Evolutionary conservation across 92 coral and sea anemone species (phyloP).

Genomic region (Ricordea florida): DNA sequence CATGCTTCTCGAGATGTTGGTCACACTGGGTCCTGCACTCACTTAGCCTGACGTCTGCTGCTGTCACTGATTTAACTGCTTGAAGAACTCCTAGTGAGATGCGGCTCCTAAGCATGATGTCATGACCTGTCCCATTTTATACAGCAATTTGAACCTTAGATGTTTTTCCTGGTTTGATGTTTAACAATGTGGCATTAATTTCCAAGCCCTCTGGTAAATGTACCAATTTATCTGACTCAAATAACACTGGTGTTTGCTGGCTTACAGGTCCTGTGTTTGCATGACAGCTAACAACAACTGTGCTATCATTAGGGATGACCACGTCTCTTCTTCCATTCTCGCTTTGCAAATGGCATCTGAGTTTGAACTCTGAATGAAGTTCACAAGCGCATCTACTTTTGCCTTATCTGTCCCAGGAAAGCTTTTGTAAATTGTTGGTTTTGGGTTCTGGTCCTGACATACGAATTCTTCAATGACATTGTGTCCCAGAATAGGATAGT

Average conservation of each 20-base stretch:
- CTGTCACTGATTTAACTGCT: no score
- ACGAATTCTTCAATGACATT: slow-evolving; percentile 41
- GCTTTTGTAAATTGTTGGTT: slow-evolving; percentile 24
- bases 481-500: slow-evolving; percentile 41
- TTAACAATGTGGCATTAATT: slow-evolving; percentile 28
- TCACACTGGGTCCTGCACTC: no score
- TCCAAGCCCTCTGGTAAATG: slow-evolving; percentile 52
- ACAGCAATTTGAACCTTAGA: no score
- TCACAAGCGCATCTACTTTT: slow-evolving; percentile 42
- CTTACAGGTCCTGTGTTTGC: slow-evolving; percentile 29
- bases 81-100: no score
- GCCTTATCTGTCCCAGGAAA: slow-evolving; percentile 40
- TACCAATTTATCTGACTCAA: slow-evolving; percentile 21
- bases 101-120: no score
- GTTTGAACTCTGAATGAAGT: slow-evolving; percentile 34
- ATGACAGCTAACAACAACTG: slow-evolving; percentile 28
- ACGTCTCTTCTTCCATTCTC: slow-evolving; percentile 42
- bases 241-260: slow-evolving; percentile 10
- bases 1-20: no score
- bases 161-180: no score
- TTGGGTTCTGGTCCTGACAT: slow-evolving; percentile 14
- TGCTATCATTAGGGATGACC: slow-evolving; percentile 29
- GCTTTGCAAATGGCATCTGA: slow-evolving; percentile 39
- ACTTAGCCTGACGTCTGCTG: no score
- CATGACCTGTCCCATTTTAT: no score